Percentiles rank a stretch among this genome's conserved stretches.
Conservation (phyloP, 2,888 invertebrate genomes). For the Choristoneura rosaceana region DNA sequence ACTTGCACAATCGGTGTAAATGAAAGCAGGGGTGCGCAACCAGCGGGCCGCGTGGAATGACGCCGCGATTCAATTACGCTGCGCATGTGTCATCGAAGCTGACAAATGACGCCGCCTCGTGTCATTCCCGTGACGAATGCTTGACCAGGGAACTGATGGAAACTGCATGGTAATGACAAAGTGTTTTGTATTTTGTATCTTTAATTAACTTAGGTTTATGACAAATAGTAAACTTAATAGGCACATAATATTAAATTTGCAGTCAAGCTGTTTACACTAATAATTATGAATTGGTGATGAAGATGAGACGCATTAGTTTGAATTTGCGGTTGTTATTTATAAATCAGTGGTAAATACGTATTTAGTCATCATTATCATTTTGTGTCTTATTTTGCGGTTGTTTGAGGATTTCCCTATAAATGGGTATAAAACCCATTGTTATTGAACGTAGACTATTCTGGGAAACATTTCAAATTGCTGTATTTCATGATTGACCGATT, state of each 20-base stretch:
- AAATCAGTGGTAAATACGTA: neutral
- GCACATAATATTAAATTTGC: neutral
- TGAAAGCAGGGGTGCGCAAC: conserved; percentile 40
- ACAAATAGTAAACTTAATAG: neutral
- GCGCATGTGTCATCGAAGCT: conserved; percentile 57
- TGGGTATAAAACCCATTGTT: neutral
- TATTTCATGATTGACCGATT: conserved; percentile 16
- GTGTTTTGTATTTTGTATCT: neutral
- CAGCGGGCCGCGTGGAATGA: conserved; percentile 37
- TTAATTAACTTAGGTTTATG: neutral
- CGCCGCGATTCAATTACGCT: conserved; percentile 55
- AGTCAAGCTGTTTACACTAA: neutral
- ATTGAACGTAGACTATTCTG: neutral
- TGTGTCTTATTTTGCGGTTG: neutral
- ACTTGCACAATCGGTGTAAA: conserved; percentile 39
- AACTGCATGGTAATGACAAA: conserved; percentile 32
- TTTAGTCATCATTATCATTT: neutral
- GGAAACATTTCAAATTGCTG: conserved; percentile 4
- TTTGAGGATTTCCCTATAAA: neutral
- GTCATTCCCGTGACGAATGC: conserved; percentile 58
- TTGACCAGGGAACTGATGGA: conserved; percentile 31
- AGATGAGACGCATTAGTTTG: neutral
- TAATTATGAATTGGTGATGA: neutral
- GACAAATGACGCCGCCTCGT: conserved; percentile 59
- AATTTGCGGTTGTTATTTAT: neutral